Evolutionary conservation across 2,113 vertebrate species (phyloP), one percentile per base, ranked within the genome.

Genomic region (Cyphomyrus plagiostoma): DNA sequence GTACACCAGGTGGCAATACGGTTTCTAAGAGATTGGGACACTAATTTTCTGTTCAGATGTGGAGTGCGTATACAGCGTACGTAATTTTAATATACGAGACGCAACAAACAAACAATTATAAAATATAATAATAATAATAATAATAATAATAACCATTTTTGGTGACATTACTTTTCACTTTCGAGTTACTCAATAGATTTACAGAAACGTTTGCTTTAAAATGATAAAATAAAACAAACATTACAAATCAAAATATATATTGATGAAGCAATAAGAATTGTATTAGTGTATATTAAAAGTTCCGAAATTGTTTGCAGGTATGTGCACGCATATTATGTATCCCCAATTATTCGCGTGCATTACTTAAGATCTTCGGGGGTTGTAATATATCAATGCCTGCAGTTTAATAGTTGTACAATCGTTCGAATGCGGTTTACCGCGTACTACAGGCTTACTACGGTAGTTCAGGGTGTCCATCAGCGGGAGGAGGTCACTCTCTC

Each of bases 401-500:
- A 19, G 74, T 80, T 42, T 80, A 39, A 42, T 42, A 42, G 3
- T 42, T 35, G 35, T 35, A 19, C 42, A 42, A 39, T 35, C n/a
- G 6, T 15, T 42, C 48, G 8, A 21, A 84, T 46, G 23, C 39
- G 39, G 80, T 84, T 84, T 46, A 48, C 39, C 8, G 42, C 39
- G 35, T 83, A 23, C 45, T 84, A 48, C 82, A 42, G 21, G 39
- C 45, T 84, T 48, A 48, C 82, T 48, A n/a, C 45, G 45, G 42
- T 46, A 48, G 42, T 48, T 48, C 30, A 48, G 35, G 42, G 87
- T 74, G 62, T 53, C 58, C 88, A 8, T n/a, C 42, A 74, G 87
- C 87, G 87, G 39, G 87, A 45, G 46, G 87, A 48, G 62, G 46
- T 74, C 45, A 49, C 42, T 74, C 11, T 74, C 87, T n/a, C 88